phyloP scores from a whole-genome alignment of 1,140 invertebrate species.

The Whitmania pigra region DNA sequence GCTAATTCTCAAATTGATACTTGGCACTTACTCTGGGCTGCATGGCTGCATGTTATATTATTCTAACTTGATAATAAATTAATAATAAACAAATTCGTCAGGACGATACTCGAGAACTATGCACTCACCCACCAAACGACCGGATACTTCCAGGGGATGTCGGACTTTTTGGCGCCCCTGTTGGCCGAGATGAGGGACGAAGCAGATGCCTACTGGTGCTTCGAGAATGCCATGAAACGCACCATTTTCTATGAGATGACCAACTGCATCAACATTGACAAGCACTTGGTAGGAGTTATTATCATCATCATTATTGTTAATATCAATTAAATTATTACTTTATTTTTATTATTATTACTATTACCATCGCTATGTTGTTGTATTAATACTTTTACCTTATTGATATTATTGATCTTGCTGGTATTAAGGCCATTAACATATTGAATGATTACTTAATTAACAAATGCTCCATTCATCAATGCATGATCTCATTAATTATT shows the following conservation, averaged over 20 bases:
- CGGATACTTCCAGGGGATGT: slow-evolving; percentile 73
- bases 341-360: too few species aligned
- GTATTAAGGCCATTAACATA: too few species aligned
- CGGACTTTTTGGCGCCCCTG: slow-evolving; percentile 73
- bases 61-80: neutral
- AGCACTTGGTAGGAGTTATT: slow-evolving; percentile 54
- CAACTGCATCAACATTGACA: slow-evolving; percentile 82
- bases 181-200: slow-evolving; percentile 74
- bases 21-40: too few species aligned
- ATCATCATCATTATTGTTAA: too few species aligned
- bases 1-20: too few species aligned
- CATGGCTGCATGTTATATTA: too few species aligned
- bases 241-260: slow-evolving; percentile 78
- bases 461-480: too few species aligned
- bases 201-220: slow-evolving; percentile 83
- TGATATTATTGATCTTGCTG: too few species aligned
- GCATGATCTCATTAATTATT: slow-evolving; percentile 26
- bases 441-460: too few species aligned
- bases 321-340: too few species aligned
- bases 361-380: too few species aligned
- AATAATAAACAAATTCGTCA: slow-evolving; percentile 34
- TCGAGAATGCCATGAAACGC: slow-evolving; percentile 79
- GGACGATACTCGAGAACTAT: slow-evolving; percentile 78
- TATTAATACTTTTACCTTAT: too few species aligned
- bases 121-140: slow-evolving; percentile 71